These are phyloP conservation scores for Atta texana DNA, from an alignment of 1,140 invertebrate species.

Conservation along the genomic window DNA sequence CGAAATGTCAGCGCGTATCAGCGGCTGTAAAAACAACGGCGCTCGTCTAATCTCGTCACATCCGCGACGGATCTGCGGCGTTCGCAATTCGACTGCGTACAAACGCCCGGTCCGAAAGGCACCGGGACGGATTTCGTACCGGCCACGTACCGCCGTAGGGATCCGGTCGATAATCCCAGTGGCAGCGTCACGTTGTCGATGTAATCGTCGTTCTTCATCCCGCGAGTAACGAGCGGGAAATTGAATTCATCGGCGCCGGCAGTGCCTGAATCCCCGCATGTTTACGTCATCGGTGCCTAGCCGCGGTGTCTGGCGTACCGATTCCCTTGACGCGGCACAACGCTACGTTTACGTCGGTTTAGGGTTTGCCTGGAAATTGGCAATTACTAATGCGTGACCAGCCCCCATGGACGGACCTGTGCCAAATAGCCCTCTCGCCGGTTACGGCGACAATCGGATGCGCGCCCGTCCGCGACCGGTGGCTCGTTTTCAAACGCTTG, in stretches of 20 bases:
- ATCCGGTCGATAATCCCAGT: conserved; percentile 3
- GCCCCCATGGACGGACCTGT: conserved; percentile 55
- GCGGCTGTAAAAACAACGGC: neutral
- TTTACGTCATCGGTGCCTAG: conserved; percentile 62
- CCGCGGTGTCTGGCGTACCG: conserved; percentile 52
- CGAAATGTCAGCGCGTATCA: neutral
- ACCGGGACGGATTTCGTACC: neutral
- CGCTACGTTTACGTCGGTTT: conserved; percentile 68
- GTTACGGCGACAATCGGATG: conserved; percentile 60
- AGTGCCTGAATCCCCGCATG: conserved; percentile 62
- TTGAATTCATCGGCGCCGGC: conserved; percentile 69
- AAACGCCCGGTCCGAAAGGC: neutral
- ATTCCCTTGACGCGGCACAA: conserved; percentile 70
- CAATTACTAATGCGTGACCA: conserved; percentile 77
- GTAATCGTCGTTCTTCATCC: conserved; percentile 61
- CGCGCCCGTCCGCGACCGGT: conserved; percentile 26
- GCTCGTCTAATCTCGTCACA: neutral
- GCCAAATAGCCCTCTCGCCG: conserved; percentile 52
- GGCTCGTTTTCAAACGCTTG: conserved; percentile 31
- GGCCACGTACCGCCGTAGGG: no score
- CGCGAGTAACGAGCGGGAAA: conserved; percentile 68
- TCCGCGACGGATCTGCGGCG: neutral
- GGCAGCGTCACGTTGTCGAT: conserved; percentile 38
- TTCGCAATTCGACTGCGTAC: neutral
- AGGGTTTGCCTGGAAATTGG: conserved; percentile 70